Base-by-base conservation (phyloP, 2,797 vertebrate genomes). In the Lateolabrax maculatus region DNA sequence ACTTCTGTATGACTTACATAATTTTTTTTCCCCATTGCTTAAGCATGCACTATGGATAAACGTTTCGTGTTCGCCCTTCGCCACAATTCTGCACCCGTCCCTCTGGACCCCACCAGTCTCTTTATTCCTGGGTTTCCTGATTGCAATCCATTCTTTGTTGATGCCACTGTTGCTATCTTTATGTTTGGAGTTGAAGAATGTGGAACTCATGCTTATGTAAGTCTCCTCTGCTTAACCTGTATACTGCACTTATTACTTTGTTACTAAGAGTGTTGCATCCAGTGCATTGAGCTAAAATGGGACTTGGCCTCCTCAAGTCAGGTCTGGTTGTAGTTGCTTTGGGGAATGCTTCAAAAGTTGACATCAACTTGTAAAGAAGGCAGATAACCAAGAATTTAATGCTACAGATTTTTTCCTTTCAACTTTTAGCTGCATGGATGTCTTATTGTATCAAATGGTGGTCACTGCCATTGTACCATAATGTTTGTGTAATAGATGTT, bases 21-120 rank as follows among this genome's bases (percentile, higher is more conserved):
- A 34, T 34, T 34, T 11, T 13, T 1, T 4, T 25, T 2, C 0
- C 10, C 8, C 10, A 1, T 34, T 1, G 6, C 13, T 57, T 48
- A 29, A 95, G 94, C 89, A 67, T 95, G 94, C 84, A 94, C 93
- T 0, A 49, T 4, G 0, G 93, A 95, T 74, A 46, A 62, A 27
- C 66, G 93, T 21, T 94, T 95, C 84, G 87, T 95, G 11, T 95
- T 95, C 44, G 79, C 87, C 8, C 87, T 96, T 69, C 77, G 89
- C 6, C 9, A 19, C 2, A 1, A 93, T 64, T 51, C 86, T 25
- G 39, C 81, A 6, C 41, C 82, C 2, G 2, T 81, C 8, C 56
- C 76, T 1, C 29, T 95, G 25, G 89, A 93, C 78, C 85, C 92
- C 34, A 74, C 18, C 5, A 85, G 75, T 2, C 86, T 95, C 0